Percentiles rank a stretch among this genome's conserved stretches.
These are phyloP conservation scores for Popillia japonica DNA, from an alignment of 1,140 invertebrate species.

Conservation along the genomic window DNA sequence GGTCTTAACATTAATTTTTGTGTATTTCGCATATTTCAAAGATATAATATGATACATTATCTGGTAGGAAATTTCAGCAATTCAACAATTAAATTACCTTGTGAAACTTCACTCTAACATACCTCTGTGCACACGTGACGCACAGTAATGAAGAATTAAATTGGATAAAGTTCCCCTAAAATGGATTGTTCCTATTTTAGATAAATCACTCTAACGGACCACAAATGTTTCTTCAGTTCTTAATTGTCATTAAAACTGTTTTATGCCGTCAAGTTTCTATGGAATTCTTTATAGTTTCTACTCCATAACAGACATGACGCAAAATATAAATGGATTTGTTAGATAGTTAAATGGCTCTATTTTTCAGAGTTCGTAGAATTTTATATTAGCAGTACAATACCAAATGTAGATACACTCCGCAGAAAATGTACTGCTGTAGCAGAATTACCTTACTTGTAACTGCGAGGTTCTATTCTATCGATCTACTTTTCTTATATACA, in stretches of 20 bases:
- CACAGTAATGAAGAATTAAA: neutral
- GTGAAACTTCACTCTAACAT: too few relatives aligned
- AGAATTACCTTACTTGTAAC: too few relatives aligned
- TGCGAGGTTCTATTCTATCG: too few relatives aligned
- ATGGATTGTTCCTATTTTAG: neutral
- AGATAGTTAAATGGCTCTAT: neutral
- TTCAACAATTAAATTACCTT: too few relatives aligned
- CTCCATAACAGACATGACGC: neutral
- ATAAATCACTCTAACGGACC: neutral
- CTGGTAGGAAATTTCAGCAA: too few relatives aligned
- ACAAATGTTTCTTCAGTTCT: neutral
- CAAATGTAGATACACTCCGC: neutral
- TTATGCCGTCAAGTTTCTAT: neutral
- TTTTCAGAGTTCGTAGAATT: neutral
- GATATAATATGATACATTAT: too few relatives aligned
- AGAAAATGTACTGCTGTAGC: too few relatives aligned
- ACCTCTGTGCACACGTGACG: too few relatives aligned
- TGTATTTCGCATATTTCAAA: too few relatives aligned
- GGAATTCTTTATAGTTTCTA: neutral
- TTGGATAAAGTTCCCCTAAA: neutral
- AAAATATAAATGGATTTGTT: neutral
- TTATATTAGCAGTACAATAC: neutral
- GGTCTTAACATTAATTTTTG: too few relatives aligned
- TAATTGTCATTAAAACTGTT: neutral
- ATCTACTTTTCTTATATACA: too few relatives aligned